Evolutionary conservation across 2,888 invertebrate genomes (phyloP).

Genomic region (Aspidiotus destructor): DNA sequence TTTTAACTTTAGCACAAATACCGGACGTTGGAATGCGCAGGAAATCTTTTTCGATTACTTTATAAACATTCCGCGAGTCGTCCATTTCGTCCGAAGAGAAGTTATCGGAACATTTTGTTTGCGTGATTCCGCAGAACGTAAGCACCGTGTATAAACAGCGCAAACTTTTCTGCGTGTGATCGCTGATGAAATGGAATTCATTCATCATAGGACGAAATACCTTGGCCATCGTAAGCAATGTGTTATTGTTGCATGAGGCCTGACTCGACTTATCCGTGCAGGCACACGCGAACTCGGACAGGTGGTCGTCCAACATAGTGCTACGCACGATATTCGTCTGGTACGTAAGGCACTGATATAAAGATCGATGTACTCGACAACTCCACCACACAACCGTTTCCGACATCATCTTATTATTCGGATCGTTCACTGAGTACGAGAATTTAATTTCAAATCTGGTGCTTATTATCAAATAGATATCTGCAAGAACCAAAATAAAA

Average conservation of each 20-base stretch:
- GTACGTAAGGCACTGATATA: conserved; percentile 14
- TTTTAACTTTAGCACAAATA: conserved; percentile 17
- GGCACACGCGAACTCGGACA: conserved; percentile 7
- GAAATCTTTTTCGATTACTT: conserved; percentile 12
- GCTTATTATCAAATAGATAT: conserved; percentile 8
- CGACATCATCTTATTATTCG: background rate
- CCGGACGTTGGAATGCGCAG: background rate
- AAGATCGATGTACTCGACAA: conserved; percentile 17
- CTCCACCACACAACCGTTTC: conserved; percentile 12
- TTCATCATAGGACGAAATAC: conserved; percentile 14
- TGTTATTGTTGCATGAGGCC: conserved; percentile 9
- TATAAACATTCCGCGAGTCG: conserved; percentile 5
- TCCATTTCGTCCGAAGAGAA: background rate
- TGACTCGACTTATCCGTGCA: conserved; percentile 6
- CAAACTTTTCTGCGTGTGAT: conserved; percentile 14
- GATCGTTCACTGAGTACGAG: background rate
- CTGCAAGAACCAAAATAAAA: conserved; percentile 8
- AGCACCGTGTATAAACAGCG: conserved; percentile 16
- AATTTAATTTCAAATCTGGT: conserved; percentile 14
- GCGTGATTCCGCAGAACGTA: conserved; percentile 3
- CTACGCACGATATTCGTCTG: conserved; percentile 16
- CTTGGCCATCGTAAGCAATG: conserved; percentile 9
- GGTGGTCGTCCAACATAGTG: conserved; percentile 15
- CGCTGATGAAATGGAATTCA: conserved; percentile 1
- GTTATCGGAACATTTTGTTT: background rate